A percentile compares a stretch with the other conserved stretches of the same genome.
phyloP scores from a whole-genome alignment of 30 jellyfish, hydroid and myxozoan genomes.

The Aurelia coerulea region DNA sequence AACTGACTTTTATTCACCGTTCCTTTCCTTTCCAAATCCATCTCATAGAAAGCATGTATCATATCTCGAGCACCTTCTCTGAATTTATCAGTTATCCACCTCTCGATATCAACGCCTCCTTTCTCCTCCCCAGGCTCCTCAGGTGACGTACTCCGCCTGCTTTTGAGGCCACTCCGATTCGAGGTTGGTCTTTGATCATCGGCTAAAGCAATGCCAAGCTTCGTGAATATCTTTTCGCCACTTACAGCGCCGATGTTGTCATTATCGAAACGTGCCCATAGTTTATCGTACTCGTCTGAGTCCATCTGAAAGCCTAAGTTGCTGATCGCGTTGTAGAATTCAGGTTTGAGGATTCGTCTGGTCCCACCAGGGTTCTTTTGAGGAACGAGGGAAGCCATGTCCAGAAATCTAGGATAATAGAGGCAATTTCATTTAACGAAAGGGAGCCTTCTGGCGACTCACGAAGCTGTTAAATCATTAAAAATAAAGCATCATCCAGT shows the following conservation, averaged over 20 bases:
- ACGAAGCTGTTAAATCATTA: too few relatives aligned
- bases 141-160: slow-evolving; percentile 23
- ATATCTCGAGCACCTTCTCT: slow-evolving; percentile 81
- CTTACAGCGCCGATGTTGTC: slow-evolving; percentile 71
- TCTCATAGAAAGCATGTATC: slow-evolving; percentile 76
- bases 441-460: too few relatives aligned
- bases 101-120: slow-evolving; percentile 42
- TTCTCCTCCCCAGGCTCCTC: slow-evolving; percentile 30
- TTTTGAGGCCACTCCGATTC: slow-evolving; percentile 1
- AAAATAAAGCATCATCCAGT: too few relatives aligned
- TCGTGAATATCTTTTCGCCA: slow-evolving; percentile 58
- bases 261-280: slow-evolving; percentile 74
- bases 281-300: slow-evolving; percentile 77
- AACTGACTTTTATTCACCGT: slow-evolving; percentile 55
- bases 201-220: slow-evolving; percentile 46
- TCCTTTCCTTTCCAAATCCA: slow-evolving; percentile 70
- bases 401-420: slow-evolving; percentile 48
- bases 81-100: slow-evolving; percentile 62
- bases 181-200: slow-evolving; percentile 26
- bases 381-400: slow-evolving; percentile 67
- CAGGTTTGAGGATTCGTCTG: slow-evolving; percentile 66
- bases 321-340: slow-evolving; percentile 64
- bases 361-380: slow-evolving; percentile 75
- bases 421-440: not conserved
- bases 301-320: slow-evolving; percentile 65